Evolutionary conservation across 2,888 invertebrate genomes (phyloP).

Genomic region (Drosophila prolongata): DNA sequence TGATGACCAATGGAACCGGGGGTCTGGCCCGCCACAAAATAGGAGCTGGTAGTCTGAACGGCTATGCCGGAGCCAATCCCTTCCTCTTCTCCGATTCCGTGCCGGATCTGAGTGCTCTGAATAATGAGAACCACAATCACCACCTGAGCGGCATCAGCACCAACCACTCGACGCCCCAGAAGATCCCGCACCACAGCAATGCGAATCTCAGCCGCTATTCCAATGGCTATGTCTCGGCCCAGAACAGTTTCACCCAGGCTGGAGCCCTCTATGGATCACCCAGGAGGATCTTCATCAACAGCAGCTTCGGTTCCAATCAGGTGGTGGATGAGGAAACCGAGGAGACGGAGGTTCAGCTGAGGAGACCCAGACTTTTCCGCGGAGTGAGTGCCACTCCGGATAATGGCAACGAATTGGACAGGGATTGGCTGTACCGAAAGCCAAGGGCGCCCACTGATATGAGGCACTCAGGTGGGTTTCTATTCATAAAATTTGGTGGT

Average conservation of each 20-base stretch:
- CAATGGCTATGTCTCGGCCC: slow-evolving; percentile 82
- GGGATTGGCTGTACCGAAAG: slow-evolving; percentile 84
- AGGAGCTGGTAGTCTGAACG: slow-evolving; percentile 79
- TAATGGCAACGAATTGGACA: slow-evolving; percentile 83
- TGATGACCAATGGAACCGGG: slow-evolving; percentile 83
- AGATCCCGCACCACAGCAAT: slow-evolving; percentile 82
- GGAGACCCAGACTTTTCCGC: slow-evolving; percentile 80
- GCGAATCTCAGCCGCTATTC: slow-evolving; percentile 82
- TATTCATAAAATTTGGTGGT: neutral
- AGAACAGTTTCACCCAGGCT: slow-evolving; percentile 81
- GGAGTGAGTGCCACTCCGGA: slow-evolving; percentile 78
- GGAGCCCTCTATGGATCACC: slow-evolving; percentile 82
- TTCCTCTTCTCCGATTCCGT: slow-evolving; percentile 84
- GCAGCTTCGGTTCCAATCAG: slow-evolving; percentile 82
- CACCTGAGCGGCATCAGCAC: slow-evolving; percentile 82
- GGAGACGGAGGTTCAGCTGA: slow-evolving; percentile 82
- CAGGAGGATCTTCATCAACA: slow-evolving; percentile 83
- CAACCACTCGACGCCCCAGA: slow-evolving; percentile 84
- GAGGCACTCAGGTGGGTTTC: slow-evolving; percentile 82
- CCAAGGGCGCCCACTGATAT: slow-evolving; percentile 84
- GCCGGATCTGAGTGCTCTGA: slow-evolving; percentile 83
- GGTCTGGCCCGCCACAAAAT: slow-evolving; percentile 85
- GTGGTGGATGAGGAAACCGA: slow-evolving; percentile 84
- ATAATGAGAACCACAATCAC: slow-evolving; percentile 83
- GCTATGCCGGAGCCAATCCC: slow-evolving; percentile 83